Base-by-base conservation (phyloP, 2,797 vertebrate species). In the Sciurus carolinensis region DNA sequence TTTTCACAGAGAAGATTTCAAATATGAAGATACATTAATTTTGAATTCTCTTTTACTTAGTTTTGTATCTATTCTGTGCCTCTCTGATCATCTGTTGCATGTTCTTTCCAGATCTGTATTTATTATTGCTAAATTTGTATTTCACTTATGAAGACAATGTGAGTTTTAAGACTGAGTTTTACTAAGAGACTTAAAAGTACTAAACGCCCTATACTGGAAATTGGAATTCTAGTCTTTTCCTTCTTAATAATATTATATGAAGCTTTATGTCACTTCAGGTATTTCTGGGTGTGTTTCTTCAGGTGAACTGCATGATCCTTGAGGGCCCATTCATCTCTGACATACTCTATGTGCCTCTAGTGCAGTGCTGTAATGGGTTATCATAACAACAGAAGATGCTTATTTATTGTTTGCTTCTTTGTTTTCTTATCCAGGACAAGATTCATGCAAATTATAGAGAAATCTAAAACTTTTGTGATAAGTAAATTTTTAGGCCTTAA, bases 1-100 rank as follows among this genome's bases (percentile, higher is more conserved):
- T 95, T 15, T 89, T 85, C 42, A 72, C 20, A 79, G 33, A 24
- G 15, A 91, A 95, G 39, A 1, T 15, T 90, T 90, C 85, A 91
- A 96, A 42, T 28, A 1, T 62, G n/a, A 82, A 59, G 84, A 79
- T 33, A 80, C 57, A n/a, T 24, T 54, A 42, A 9, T 11, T 8
- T 1, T 92, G 18, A 73, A 47, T 87, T 75, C 62, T 26, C 66
- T 73, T 57, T 87, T 11, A 44, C 42, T 93, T 94, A 44, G 8
- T 36, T 9, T 52, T 86, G 28, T 36, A 66, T 59, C 26, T 95
- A 72, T 28, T 69, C 22, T n/a, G 11, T 75, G 11, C 2, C 22
- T 95, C 33, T 87, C 39, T 88, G 9, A 50, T 82, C 24, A 75
- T 72, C 17, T 30, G 5, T 28, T 75, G 7, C 18, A n/a, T 67